Conservation (phyloP, 2,888 invertebrate species). For the Drosophila neonasuta region DNA sequence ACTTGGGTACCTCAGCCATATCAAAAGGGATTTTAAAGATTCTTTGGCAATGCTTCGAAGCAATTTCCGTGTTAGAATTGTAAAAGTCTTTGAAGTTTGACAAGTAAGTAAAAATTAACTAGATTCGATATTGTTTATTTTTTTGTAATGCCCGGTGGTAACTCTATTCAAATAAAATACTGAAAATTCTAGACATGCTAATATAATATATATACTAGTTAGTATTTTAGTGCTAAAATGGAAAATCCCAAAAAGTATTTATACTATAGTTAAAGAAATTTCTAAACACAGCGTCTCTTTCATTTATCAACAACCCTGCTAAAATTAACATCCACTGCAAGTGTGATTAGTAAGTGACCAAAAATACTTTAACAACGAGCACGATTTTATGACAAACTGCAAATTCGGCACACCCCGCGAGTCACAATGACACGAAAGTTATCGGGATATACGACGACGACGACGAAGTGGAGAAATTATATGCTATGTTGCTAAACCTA, state of each 20-base stretch:
- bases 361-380: not conserved
- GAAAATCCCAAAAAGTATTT: no score
- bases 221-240: no score
- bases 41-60: not conserved
- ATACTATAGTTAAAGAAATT: not conserved
- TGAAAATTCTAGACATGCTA: no score
- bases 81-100: no score
- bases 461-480: not conserved
- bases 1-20: not conserved
- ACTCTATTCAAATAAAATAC: not conserved
- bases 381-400: no score
- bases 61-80: no score
- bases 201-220: no score
- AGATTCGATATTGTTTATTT: not conserved
- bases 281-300: not conserved
- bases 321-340: not conserved
- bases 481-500: not conserved
- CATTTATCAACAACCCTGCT: not conserved
- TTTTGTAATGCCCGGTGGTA: not conserved
- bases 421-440: conserved; percentile 14
- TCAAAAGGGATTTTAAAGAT: no score
- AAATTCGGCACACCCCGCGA: not conserved
- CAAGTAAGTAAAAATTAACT: no score
- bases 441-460: not conserved
- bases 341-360: not conserved